Conservation (phyloP, 2,113 vertebrate genomes). For the Terrapene triunguis region DNA sequence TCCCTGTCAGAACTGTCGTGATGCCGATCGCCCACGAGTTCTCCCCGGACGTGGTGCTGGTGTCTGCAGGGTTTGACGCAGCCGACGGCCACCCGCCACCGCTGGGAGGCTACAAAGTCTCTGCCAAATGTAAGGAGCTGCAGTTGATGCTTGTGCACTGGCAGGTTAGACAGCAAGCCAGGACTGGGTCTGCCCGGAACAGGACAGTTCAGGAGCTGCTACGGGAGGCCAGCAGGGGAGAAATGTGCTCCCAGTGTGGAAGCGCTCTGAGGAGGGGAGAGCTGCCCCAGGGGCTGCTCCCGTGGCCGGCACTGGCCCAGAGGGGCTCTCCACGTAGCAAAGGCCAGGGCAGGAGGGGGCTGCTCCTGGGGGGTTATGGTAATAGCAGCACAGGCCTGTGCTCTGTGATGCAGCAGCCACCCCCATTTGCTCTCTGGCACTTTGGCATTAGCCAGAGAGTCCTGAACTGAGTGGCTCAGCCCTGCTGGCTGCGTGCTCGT, state of each 20-base stretch:
- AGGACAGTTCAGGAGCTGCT: background rate
- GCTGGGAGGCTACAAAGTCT: conserved; percentile 92
- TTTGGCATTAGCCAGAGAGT: background rate
- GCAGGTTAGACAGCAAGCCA: accelerated
- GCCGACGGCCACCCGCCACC: conserved; percentile 88
- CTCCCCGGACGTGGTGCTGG: conserved; percentile 92
- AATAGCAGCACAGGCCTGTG: background rate
- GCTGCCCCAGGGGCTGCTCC: background rate
- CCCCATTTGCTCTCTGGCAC: background rate
- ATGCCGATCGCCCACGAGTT: conserved; percentile 95
- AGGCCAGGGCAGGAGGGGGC: background rate
- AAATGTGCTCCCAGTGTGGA: background rate
- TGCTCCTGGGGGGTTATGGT: background rate
- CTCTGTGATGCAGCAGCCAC: background rate
- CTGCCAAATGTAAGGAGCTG: conserved; percentile 92
- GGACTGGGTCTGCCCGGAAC: accelerated
- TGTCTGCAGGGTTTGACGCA: conserved; percentile 94
- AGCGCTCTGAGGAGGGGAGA: background rate
- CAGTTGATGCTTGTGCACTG: accelerated
- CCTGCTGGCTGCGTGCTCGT: too few species aligned
- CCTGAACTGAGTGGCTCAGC: background rate
- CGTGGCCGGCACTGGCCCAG: background rate
- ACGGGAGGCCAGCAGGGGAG: background rate
- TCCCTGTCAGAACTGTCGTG: conserved; percentile 87
- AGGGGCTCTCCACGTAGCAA: background rate